Conservation (phyloP, 1,140 invertebrate species). For the Melipona quadrifasciata region DNA sequence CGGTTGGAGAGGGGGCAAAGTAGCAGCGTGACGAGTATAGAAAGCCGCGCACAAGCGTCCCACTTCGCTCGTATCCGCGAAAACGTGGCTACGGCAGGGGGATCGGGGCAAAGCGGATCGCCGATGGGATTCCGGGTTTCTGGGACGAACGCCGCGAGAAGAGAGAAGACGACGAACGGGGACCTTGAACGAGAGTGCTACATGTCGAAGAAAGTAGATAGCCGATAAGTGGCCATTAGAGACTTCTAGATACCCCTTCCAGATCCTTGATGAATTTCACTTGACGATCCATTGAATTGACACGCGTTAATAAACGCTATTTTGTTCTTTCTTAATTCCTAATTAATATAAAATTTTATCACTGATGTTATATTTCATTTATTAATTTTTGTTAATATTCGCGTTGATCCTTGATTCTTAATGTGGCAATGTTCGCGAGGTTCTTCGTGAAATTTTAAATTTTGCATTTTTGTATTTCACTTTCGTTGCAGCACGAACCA, state of each 20-base stretch:
- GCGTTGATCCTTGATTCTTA: background rate
- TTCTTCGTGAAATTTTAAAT: background rate
- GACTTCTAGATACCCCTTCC: conserved; percentile 45
- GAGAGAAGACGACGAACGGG: conserved; percentile 50
- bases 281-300: conserved; percentile 16
- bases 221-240: conserved; percentile 58
- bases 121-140: conserved; percentile 67
- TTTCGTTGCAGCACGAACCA: conserved; percentile 83
- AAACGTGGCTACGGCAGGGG: conserved; percentile 51
- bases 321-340: background rate
- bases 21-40: conserved; percentile 23
- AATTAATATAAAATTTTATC: no score
- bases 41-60: conserved; percentile 56
- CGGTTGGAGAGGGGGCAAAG: conserved; percentile 1
- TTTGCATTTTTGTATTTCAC: background rate
- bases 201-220: conserved; percentile 74
- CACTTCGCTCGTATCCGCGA: conserved; percentile 62
- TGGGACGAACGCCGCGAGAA: conserved; percentile 58
- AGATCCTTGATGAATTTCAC: conserved; percentile 9
- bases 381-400: no score
- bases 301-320: background rate
- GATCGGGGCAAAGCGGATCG: conserved; percentile 53
- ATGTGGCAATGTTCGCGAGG: no score
- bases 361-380: no score
- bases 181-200: conserved; percentile 75